Percentiles rank a stretch among this genome's conserved stretches.
These are phyloP conservation scores for Tiphia femorata DNA, from an alignment of 2,888 invertebrate genomes.

Conservation along the genomic window DNA sequence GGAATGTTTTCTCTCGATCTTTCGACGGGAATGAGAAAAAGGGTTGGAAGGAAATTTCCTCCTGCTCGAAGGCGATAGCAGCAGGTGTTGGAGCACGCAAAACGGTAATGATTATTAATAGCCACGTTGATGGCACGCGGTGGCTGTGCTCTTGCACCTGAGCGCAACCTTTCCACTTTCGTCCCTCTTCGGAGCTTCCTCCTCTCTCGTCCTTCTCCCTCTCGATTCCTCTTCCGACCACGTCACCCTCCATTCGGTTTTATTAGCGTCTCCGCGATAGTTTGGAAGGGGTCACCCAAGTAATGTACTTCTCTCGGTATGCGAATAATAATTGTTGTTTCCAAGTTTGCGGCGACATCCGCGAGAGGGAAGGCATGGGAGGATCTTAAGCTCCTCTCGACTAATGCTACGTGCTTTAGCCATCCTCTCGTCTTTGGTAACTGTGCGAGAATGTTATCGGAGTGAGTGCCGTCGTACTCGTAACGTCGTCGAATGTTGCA, in stretches of 20 bases:
- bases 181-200: neutral
- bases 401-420: constrained; percentile 38
- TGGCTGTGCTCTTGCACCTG: constrained; percentile 33
- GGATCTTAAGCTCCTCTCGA: constrained; percentile 33
- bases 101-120: constrained; percentile 44
- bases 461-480: constrained; percentile 32
- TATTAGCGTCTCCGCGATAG: constrained; percentile 37
- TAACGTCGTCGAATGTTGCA: constrained; percentile 30
- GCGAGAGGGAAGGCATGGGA: no score
- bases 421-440: no score
- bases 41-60: no score
- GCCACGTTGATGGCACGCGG: constrained; percentile 39
- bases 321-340: constrained; percentile 50
- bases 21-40: no score
- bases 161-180: no score
- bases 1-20: no score
- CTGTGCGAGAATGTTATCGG: no score
- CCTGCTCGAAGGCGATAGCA: no score
- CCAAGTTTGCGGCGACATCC: constrained; percentile 32
- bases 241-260: constrained; percentile 26
- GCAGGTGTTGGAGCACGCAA: no score
- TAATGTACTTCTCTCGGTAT: constrained; percentile 46
- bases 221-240: neutral
- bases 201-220: neutral
- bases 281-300: constrained; percentile 38